Conservation (phyloP, 2,797 vertebrate species). For the Oryzias sinensis region DNA sequence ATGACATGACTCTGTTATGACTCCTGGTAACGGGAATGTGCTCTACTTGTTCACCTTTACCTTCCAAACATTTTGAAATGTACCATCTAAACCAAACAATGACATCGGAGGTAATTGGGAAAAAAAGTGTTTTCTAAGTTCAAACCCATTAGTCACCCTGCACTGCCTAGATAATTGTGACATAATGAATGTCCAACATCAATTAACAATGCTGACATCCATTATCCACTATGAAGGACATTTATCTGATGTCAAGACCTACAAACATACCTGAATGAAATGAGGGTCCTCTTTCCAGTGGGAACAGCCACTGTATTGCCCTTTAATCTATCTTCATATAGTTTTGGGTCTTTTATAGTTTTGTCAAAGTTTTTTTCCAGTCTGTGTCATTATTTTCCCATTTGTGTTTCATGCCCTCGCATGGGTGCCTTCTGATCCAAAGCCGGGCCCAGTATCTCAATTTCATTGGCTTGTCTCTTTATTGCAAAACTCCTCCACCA, state of each 20-base stretch:
- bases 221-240: slow-evolving; percentile 39
- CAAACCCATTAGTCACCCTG: slow-evolving; percentile 53
- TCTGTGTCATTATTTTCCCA: slow-evolving; percentile 56
- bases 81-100: slow-evolving; percentile 33
- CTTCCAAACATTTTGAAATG: slow-evolving; percentile 23
- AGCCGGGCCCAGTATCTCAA: slow-evolving; percentile 51
- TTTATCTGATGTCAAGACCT: slow-evolving; percentile 38
- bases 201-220: slow-evolving; percentile 57
- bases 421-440: slow-evolving; percentile 44
- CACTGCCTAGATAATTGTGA: slow-evolving; percentile 62
- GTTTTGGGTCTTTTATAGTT: slow-evolving; percentile 21
- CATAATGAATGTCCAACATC: slow-evolving; percentile 69
- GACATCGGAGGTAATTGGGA: slow-evolving; percentile 25
- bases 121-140: slow-evolving; percentile 21
- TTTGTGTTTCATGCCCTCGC: slow-evolving; percentile 58
- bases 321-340: slow-evolving; percentile 1
- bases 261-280: neutral
- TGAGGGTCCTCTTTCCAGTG: neutral
- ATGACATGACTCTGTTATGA: too few relatives aligned
- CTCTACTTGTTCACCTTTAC: slow-evolving; percentile 4
- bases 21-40: too few relatives aligned
- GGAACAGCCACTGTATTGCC: slow-evolving; percentile 4
- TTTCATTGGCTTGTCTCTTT: slow-evolving; percentile 64
- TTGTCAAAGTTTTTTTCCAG: slow-evolving; percentile 47
- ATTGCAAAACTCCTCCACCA: slow-evolving; percentile 63